Evolutionary conservation across 2,888 invertebrate genomes (phyloP), one percentile per base, ranked within the genome.

Genomic region (Diachrysia chrysitis): DNA sequence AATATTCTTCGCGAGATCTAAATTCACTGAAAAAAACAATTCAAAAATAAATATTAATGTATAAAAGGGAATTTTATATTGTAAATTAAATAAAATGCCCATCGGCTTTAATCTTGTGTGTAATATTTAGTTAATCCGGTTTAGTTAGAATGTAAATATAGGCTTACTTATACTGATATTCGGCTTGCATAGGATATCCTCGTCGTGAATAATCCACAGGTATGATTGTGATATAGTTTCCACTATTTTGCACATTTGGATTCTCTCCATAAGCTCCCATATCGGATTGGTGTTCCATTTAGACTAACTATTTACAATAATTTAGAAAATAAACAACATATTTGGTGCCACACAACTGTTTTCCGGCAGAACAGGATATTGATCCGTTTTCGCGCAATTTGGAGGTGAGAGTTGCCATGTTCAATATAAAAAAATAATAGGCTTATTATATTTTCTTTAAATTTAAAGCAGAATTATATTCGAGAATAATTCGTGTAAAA

Each of bases 171-270:
- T 96, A 96, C 85, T 96, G 96, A 86, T 96, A 96, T 86, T 96
- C 95, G 1, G 96, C 95, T 85, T 96, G 96, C 82, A 95, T 94
- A 51, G 95, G 95, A 87, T 95, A 96, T 73, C 95, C 95, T 76
- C 96, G 90, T 65, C 96, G 89, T 21, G 96, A 94, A 88, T 96
- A 96, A 76, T 96, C 96, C 46, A 96, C 96, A 1, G 96, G 96
- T 72, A 96, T 96, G 46, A 96, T 96, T 21, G 96, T 96, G 51
- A 96, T 96, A 82, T 96, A 96, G 87, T 95, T 96, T 69, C 95
- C 94, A 84, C 91, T 94, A 73, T 94, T 95, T 82, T 95, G 95
- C 35, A 93, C 94, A 79, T 92, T 95, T 1, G 93, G 90, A 85
- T 90, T 95, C 81, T 95, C 95, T 65, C 94, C 94, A 78, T 95